phyloP scores from a whole-genome alignment of 2,888 invertebrate genomes.

The Cryptus armator region DNA sequence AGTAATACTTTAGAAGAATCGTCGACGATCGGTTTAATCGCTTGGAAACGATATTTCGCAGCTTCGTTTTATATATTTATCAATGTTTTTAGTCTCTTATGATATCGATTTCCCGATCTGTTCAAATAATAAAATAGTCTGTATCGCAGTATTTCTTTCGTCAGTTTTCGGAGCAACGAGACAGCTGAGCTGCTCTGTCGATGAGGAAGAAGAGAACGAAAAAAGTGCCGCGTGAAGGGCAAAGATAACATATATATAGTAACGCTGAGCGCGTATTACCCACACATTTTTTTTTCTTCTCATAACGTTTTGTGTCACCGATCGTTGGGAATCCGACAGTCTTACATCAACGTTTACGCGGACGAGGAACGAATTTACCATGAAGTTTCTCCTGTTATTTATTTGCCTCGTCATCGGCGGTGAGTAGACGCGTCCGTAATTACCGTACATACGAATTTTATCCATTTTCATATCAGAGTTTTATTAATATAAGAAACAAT shows the following conservation, averaged over 20 bases:
- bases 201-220: too few relatives aligned
- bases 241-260: too few relatives aligned
- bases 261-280: too few relatives aligned
- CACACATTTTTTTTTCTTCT: background rate
- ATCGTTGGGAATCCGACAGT: background rate
- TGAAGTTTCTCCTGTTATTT: constrained; percentile 37
- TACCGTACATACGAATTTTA: background rate
- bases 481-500: too few relatives aligned
- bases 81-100: background rate
- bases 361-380: background rate
- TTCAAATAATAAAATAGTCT: background rate
- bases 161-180: background rate
- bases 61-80: background rate
- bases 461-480: too few relatives aligned
- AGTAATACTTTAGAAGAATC: background rate
- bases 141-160: background rate
- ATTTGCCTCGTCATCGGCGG: constrained; percentile 42
- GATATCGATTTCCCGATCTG: background rate
- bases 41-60: background rate
- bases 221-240: too few relatives aligned
- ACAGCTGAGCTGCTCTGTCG: background rate
- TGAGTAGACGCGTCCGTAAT: constrained; percentile 16
- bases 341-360: background rate
- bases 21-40: background rate
- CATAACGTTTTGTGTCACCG: background rate